phyloP scores from a whole-genome alignment of 2,888 invertebrate genomes.

The Trypoxylon attenuatum region DNA sequence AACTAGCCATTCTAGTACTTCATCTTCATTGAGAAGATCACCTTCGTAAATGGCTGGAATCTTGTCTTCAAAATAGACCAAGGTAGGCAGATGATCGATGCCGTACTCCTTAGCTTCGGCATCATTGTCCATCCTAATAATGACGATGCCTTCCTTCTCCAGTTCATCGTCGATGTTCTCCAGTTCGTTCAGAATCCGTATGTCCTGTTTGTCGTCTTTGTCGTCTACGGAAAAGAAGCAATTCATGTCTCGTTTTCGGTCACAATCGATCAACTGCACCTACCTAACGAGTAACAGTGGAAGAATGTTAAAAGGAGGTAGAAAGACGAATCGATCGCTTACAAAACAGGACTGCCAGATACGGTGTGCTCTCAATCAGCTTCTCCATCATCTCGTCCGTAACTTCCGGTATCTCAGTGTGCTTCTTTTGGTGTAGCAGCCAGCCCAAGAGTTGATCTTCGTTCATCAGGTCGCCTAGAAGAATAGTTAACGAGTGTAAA shows the following conservation, averaged over 20 bases:
- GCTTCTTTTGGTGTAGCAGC: constrained; percentile 92
- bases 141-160: constrained; percentile 92
- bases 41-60: constrained; percentile 95
- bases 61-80: constrained; percentile 93
- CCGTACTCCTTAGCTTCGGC: constrained; percentile 94
- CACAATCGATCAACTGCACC: constrained; percentile 35
- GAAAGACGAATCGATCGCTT: constrained; percentile 75
- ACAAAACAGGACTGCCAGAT: constrained; percentile 94
- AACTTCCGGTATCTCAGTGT: constrained; percentile 93
- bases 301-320: constrained; percentile 55
- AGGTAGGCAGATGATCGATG: constrained; percentile 89
- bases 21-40: constrained; percentile 92
- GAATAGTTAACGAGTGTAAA: too few relatives aligned
- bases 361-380: constrained; percentile 86
- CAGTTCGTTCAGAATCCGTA: constrained; percentile 89
- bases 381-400: constrained; percentile 96
- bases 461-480: constrained; percentile 87
- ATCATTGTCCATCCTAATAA: constrained; percentile 92
- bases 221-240: constrained; percentile 80
- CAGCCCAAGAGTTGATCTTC: constrained; percentile 93
- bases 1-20: constrained; percentile 91
- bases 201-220: constrained; percentile 92
- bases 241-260: constrained; percentile 44
- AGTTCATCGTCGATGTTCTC: constrained; percentile 95
- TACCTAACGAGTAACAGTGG: constrained; percentile 53